Evolutionary conservation across 2,113 vertebrate genomes (phyloP), one percentile per base, ranked within the genome.

Genomic region (Brachypodius melanocephalos): DNA sequence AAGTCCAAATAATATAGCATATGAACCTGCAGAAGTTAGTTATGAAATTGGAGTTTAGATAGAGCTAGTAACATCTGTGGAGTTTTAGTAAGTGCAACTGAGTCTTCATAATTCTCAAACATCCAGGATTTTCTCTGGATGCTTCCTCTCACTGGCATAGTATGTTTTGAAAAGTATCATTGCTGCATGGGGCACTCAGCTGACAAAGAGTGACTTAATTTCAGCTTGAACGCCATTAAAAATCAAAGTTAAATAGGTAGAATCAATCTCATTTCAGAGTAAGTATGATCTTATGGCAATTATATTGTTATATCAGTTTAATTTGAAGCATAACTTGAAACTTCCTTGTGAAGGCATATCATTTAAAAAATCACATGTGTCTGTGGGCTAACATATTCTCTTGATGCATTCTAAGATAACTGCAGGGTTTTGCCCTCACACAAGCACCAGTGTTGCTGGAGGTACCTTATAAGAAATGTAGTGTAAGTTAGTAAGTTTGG

Each of bases 401-500:
- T 72, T 80, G 20, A 49, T 63, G 15, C 2, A 3, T 68, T 79
- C 25, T 54, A 13, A 77, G 63, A 17, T 40, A 69, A 19, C 38
- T 7, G 17, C 24, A 43, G 31, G 8, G 8, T 69, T 91, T 80
- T 77, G 10, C 21, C 42, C n/a, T 86, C 62, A 9, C 34, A 4
- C 0, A 0, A 25, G 25, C 25, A 43, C 63, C n/a, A 24, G 1
- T 6, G 5, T 77, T 54, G 32, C 34, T 54, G 32, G 22, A 40
- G 14, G 18, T 65, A 16, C 55, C 9, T 71, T 45, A 8, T 6
- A 51, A 71, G 20, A 71, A 71, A 34, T 5, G 3, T 63, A 13
- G 31, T 58, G 0, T 48, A 80, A 83, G 12, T 21, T 66, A 80
- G 1, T 28, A 17, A 17, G 38, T 66, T 52, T 57, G 36, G 28